Percentiles rank a stretch among this genome's conserved stretches.
Conservation (phyloP, 1,140 invertebrate genomes). For the Frieseomelitta varia region DNA sequence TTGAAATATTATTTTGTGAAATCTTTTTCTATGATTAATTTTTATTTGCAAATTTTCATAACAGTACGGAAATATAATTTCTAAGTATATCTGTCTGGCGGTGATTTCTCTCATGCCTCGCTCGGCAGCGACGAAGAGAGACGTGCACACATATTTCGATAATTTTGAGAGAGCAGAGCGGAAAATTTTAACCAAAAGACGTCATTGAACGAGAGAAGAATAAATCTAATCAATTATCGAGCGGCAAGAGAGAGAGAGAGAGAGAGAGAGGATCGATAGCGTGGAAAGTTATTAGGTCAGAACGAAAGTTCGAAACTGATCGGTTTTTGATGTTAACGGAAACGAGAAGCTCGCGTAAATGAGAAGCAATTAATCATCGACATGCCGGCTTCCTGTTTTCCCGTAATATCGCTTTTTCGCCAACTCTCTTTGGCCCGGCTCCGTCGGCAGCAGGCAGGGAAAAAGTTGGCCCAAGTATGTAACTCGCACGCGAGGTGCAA, state of each 20-base stretch:
- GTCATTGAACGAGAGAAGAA: too few relatives aligned
- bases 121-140: neutral
- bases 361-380: constrained; percentile 16
- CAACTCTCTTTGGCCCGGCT: neutral
- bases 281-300: neutral
- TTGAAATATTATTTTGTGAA: too few relatives aligned
- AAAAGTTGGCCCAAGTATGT: neutral
- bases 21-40: too few relatives aligned
- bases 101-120: too few relatives aligned
- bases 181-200: neutral
- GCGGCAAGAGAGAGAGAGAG: too few relatives aligned
- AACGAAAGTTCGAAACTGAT: constrained; percentile 4
- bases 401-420: neutral
- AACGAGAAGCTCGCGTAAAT: neutral
- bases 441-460: too few relatives aligned
- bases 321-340: neutral
- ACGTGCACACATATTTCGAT: too few relatives aligned
- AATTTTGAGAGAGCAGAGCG: too few relatives aligned
- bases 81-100: too few relatives aligned
- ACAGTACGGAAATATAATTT: too few relatives aligned
- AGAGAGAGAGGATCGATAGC: neutral
- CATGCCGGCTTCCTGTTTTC: neutral
- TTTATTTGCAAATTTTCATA: too few relatives aligned
- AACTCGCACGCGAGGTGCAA: neutral
- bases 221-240: too few relatives aligned